Base-by-base conservation (phyloP, 2,797 vertebrate species). In the Smutsia gigantea region DNA sequence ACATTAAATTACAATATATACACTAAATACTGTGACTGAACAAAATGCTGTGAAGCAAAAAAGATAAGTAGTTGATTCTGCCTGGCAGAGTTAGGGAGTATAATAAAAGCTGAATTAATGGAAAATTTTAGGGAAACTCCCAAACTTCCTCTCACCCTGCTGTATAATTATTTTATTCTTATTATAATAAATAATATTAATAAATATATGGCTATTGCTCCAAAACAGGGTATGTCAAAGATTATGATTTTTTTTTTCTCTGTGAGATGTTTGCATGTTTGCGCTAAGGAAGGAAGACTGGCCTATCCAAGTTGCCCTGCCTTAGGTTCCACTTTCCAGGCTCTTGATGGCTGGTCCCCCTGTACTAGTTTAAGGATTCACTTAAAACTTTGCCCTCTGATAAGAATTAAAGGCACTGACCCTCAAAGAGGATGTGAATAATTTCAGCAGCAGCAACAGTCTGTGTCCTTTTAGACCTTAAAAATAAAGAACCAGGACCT, bases 41-140 rank as follows among this genome's bases (percentile, higher is more conserved):
- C 27, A 82, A 55, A 96, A 82, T 74, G 15, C 15, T 31, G 39
- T 68, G 85, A 57, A 82, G 31, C 61, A 96, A 63, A 93, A 96
- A 82, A 89, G 21, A 57, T 68, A 72, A 91, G 11, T 46, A 92
- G 87, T 69, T 85, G 84, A 91, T 75, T 94, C 46, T 84, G 25
- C 29, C 79, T 92, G 59, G 31, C 51, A 95, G 71, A 94, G 11
- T 63, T 81, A 72, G 19, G 42, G 46, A 87, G 27, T 75, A 34
- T 63, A 93, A 92, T 86, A 81, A 92, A 87, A 74, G 4, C 34
- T 87, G 19, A 87, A 79, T 77, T 84, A 94, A 23, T 51, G 31
- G 17, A 10, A 96, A 88, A 74, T 82, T 88, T 91, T 75, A 72
- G 85, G 66, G 75, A 78, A 87, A 96, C 84, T 71, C 19, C 21